phyloP scores from a whole-genome alignment of 2,888 invertebrate species.

The Eristalis intricaria region DNA sequence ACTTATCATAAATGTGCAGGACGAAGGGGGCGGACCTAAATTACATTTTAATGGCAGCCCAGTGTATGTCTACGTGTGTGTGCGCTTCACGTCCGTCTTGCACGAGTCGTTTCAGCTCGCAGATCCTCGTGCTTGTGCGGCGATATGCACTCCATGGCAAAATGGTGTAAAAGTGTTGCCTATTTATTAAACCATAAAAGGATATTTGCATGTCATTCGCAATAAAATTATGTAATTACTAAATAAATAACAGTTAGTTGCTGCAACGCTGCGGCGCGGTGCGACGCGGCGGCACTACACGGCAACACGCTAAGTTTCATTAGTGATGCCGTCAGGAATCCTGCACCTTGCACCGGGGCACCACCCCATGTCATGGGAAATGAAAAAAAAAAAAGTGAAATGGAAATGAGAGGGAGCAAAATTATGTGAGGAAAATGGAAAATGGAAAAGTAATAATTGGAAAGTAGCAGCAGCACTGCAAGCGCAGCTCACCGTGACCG shows the following conservation, averaged over 20 bases:
- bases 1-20: constrained; percentile 55
- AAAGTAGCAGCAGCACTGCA: constrained; percentile 44
- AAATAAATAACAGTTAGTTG: constrained; percentile 57
- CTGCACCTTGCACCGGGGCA: neutral
- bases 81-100: neutral
- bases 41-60: constrained; percentile 42
- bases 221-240: constrained; percentile 68
- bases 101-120: neutral
- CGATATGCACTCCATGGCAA: constrained; percentile 19
- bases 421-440: constrained; percentile 18
- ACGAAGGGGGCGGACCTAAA: constrained; percentile 34
- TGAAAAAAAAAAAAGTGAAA: neutral
- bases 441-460: constrained; percentile 64
- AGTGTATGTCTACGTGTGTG: neutral
- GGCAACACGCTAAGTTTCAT: constrained; percentile 54
- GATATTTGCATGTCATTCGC: constrained; percentile 69
- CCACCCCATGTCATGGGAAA: neutral
- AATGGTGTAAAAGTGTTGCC: constrained; percentile 65
- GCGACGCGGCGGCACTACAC: constrained; percentile 40
- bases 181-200: constrained; percentile 69
- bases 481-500: constrained; percentile 39
- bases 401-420: neutral
- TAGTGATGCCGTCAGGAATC: constrained; percentile 34
- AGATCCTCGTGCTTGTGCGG: neutral
- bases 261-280: constrained; percentile 32